A percentile compares a stretch with the other conserved stretches of the same genome.
phyloP scores from a whole-genome alignment of 2,113 vertebrate genomes.

The Grammomys surdaster region DNA sequence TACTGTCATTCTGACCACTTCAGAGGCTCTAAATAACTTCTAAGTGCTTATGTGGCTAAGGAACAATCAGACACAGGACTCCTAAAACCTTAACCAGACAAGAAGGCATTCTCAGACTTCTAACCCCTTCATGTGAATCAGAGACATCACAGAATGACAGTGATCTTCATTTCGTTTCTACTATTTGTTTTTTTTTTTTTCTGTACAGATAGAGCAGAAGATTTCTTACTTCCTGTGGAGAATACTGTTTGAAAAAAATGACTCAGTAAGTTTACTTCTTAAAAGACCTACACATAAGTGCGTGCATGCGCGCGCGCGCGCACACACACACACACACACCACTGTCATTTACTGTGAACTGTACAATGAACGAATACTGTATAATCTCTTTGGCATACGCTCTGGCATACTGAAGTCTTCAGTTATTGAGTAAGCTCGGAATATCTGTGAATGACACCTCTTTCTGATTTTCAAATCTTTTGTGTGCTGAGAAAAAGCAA shows the following conservation, averaged over 20 bases:
- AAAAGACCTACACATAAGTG: background rate
- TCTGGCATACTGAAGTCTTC: background rate
- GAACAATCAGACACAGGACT: background rate
- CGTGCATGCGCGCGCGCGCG: no score
- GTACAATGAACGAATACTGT: background rate
- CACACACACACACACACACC: background rate
- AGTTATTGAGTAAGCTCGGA: background rate
- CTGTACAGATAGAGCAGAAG: background rate
- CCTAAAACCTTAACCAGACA: background rate
- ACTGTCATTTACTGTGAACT: background rate
- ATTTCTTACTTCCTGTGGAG: background rate
- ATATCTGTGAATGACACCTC: background rate
- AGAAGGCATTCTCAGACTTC: background rate
- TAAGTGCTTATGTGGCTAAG: background rate
- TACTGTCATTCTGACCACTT: background rate
- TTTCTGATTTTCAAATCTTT: constrained; percentile 24
- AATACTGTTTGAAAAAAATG: background rate
- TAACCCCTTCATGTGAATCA: background rate
- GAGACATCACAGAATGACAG: background rate
- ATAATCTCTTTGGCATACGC: background rate
- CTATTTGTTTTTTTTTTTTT: background rate
- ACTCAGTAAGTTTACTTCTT: background rate
- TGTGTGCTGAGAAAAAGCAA: constrained; percentile 12
- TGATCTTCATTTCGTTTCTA: background rate
- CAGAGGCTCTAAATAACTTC: background rate